These are phyloP conservation scores for Plusia festucae DNA, from an alignment of 2,888 invertebrate genomes.

Conservation along the genomic window DNA sequence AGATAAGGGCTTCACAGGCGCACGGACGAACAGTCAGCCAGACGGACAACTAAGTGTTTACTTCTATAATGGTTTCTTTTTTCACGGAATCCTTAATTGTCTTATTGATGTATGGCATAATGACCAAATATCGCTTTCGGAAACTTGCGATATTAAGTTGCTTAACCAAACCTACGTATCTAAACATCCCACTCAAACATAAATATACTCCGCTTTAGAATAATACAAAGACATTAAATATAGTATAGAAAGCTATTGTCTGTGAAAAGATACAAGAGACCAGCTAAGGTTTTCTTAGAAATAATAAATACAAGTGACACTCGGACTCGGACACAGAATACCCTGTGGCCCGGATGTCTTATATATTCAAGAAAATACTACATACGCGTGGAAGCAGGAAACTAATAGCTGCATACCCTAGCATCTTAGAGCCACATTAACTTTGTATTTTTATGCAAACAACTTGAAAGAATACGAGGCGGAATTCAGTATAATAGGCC, in stretches of 20 bases:
- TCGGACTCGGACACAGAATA: not conserved
- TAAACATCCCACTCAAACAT: not conserved
- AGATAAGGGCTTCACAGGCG: no score
- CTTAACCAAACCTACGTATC: not conserved
- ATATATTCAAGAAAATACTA: not conserved
- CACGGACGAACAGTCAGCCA: no score
- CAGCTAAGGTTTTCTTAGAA: not conserved
- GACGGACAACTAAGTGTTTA: no score
- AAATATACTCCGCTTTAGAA: not conserved
- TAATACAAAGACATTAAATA: constrained; percentile 1
- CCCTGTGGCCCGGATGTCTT: not conserved
- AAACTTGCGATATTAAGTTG: no score
- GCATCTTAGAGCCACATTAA: constrained; percentile 1
- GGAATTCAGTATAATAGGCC: constrained; percentile 5
- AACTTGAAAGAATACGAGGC: not conserved
- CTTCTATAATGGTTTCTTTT: no score
- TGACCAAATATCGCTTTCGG: no score
- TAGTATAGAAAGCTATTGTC: constrained; percentile 1
- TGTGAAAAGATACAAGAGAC: not conserved
- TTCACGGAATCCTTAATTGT: no score
- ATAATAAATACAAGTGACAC: constrained; percentile 3
- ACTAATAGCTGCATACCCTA: constrained; percentile 3
- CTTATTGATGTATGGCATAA: no score
- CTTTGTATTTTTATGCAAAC: constrained; percentile 8
- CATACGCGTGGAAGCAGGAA: not conserved